Percentiles rank a stretch among this genome's conserved stretches.
Evolutionary conservation across 2,888 invertebrate genomes (phyloP).

Genomic region (Coremacera marginata): DNA sequence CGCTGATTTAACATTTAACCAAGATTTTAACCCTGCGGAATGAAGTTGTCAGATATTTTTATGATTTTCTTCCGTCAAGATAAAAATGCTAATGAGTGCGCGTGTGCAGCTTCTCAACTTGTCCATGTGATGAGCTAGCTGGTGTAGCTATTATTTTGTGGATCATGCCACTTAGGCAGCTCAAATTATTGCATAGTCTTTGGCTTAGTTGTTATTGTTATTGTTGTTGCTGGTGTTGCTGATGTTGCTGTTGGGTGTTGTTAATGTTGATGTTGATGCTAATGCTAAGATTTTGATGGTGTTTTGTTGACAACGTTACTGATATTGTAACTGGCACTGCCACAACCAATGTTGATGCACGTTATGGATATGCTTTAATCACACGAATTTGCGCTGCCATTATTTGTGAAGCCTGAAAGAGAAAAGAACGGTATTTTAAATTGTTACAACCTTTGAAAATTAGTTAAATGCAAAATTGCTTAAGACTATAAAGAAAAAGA

Average conservation of each 20-base stretch:
- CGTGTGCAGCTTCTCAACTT: background rate
- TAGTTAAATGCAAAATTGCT: background rate
- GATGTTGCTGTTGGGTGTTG: background rate
- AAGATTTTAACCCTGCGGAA: conserved; percentile 26
- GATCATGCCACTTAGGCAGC: background rate
- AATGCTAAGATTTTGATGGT: background rate
- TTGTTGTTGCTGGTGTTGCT: background rate
- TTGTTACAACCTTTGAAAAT: background rate
- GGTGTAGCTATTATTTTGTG: background rate
- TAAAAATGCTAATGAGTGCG: conserved; percentile 44
- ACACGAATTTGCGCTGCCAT: background rate
- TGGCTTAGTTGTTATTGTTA: background rate
- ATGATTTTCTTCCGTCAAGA: conserved; percentile 45
- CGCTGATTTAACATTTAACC: background rate
- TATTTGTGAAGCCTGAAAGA: background rate
- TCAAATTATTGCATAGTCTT: background rate
- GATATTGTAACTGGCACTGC: background rate
- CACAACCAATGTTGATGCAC: background rate
- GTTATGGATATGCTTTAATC: background rate
- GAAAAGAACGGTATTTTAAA: background rate
- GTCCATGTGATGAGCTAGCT: background rate
- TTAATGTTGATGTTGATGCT: background rate
- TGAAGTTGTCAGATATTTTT: conserved; percentile 46
- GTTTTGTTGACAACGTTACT: conserved; percentile 4
- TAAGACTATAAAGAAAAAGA: too few species aligned